Evolutionary conservation across 2,888 invertebrate genomes (phyloP).

Genomic region (Thymelicus lineola): DNA sequence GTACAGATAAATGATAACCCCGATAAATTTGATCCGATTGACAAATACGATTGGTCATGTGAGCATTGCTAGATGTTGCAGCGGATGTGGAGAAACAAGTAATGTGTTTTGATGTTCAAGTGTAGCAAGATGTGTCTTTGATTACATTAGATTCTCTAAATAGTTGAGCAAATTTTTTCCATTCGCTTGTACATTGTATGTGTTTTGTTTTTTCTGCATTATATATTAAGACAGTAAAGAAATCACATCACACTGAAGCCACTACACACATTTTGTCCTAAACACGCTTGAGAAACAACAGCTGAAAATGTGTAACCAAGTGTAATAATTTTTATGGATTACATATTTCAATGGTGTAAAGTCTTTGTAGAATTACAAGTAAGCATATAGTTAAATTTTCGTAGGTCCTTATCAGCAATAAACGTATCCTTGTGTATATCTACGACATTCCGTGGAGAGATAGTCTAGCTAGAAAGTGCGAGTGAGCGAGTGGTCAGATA

Average conservation of each 20-base stretch:
- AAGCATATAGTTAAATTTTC: background rate
- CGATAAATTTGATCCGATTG: constrained; percentile 7
- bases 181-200: too few species aligned
- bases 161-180: too few species aligned
- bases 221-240: too few species aligned
- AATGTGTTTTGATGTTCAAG: background rate
- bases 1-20: constrained; percentile 1
- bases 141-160: too few species aligned
- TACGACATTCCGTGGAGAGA: background rate
- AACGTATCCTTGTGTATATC: background rate
- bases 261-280: too few species aligned
- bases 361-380: too few species aligned
- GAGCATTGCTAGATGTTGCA: background rate
- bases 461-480: constrained; percentile 16
- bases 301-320: too few species aligned
- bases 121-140: background rate
- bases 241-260: too few species aligned
- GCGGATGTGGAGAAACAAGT: constrained; percentile 1
- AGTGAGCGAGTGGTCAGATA: constrained; percentile 25
- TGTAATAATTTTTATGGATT: too few species aligned
- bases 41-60: background rate
- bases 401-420: background rate
- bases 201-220: too few species aligned
- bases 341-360: too few species aligned
- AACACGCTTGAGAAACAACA: too few species aligned